phyloP scores from a whole-genome alignment of 2,113 vertebrate species.

The Chaetorhynchus papuensis region DNA sequence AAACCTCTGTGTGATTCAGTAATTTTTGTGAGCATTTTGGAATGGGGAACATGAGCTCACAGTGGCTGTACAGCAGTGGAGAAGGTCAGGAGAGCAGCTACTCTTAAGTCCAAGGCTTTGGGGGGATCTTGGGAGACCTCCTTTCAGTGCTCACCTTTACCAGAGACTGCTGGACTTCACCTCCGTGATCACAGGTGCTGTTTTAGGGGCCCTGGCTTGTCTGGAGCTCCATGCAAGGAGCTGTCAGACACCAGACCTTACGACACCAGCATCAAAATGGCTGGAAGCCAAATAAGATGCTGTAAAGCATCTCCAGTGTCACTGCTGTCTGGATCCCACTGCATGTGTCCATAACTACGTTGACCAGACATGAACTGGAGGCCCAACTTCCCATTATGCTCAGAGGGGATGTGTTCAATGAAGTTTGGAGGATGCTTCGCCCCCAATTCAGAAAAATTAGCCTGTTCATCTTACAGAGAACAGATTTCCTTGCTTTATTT shows the following conservation, averaged over 20 bases:
- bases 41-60: fast-evolving
- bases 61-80: neutral
- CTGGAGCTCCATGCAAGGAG: neutral
- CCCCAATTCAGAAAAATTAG: neutral
- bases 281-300: neutral
- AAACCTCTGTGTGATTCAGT: neutral
- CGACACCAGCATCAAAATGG: neutral
- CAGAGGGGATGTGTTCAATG: neutral
- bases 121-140: neutral
- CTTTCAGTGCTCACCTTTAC: neutral
- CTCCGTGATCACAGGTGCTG: neutral
- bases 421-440: neutral
- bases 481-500: conserved; percentile 51
- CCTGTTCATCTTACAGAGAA: neutral
- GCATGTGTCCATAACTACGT: fast-evolving
- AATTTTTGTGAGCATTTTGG: neutral
- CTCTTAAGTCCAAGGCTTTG: neutral
- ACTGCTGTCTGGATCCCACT: neutral
- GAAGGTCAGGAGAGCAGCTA: neutral
- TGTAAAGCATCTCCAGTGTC: neutral
- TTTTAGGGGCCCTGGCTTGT: neutral
- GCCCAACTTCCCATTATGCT: neutral
- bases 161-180: neutral
- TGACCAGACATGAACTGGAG: neutral
- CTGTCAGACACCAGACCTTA: neutral